Percentiles rank a stretch among this genome's conserved stretches.
Conservation (phyloP, 2,888 invertebrate species). For the Neuroscelio doddi region DNA sequence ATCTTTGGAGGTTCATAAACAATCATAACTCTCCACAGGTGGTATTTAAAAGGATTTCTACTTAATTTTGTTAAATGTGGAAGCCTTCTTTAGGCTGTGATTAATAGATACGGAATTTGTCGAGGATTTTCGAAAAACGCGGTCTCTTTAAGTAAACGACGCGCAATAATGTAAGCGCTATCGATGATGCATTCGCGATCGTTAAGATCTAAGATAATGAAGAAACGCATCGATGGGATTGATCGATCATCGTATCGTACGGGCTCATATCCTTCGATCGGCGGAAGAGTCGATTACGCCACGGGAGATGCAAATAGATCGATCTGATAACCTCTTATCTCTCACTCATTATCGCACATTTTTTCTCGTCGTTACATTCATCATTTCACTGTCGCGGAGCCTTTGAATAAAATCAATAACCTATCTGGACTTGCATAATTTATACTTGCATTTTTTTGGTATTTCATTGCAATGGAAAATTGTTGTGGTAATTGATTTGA, state of each 20-base stretch:
- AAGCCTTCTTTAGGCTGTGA: constrained; percentile 21
- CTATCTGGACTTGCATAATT: too few species aligned
- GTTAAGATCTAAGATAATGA: constrained; percentile 33
- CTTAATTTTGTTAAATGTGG: constrained; percentile 2
- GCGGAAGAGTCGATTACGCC: constrained; percentile 36
- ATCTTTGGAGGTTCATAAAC: too few species aligned
- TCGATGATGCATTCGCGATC: constrained; percentile 13
- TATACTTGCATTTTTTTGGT: too few species aligned
- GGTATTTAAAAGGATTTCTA: constrained; percentile 24
- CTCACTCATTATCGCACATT: constrained; percentile 23
- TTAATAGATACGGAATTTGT: constrained; percentile 32
- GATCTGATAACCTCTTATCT: constrained; percentile 19
- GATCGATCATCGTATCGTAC: constrained; percentile 35
- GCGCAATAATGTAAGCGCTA: neutral
- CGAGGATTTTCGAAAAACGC: constrained; percentile 35
- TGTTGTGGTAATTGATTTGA: too few species aligned
- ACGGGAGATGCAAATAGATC: constrained; percentile 29
- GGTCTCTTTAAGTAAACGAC: constrained; percentile 19
- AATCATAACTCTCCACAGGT: constrained; percentile 38
- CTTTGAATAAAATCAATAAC: constrained; percentile 2
- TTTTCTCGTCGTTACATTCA: constrained; percentile 30
- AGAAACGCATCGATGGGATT: constrained; percentile 24
- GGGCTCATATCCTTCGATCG: too few species aligned
- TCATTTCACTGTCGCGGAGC: constrained; percentile 17
- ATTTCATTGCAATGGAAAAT: too few species aligned